Evolutionary conservation across 2,113 vertebrate genomes (phyloP).

Genomic region (Menura novaehollandiae): DNA sequence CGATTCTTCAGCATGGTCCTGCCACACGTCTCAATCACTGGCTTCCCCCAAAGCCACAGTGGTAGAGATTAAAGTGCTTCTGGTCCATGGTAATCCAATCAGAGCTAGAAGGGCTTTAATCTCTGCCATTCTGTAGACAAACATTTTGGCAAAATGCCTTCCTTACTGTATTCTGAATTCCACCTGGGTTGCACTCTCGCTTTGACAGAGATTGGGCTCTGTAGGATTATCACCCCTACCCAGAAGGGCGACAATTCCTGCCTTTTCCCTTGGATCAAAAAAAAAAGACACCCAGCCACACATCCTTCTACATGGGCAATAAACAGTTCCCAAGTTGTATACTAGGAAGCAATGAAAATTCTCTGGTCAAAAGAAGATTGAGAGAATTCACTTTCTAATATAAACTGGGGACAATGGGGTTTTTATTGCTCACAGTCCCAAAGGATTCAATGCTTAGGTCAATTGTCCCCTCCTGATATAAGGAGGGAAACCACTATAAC

Average conservation of each 20-base stretch:
- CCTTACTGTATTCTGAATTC: background rate
- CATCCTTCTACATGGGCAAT: background rate
- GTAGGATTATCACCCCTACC: background rate
- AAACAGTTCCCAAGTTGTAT: background rate
- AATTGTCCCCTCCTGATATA: background rate
- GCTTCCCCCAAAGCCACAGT: slow-evolving; percentile 26
- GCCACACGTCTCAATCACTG: slow-evolving; percentile 4
- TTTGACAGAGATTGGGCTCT: background rate
- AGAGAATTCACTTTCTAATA: background rate
- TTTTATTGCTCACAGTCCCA: background rate
- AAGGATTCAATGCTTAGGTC: background rate
- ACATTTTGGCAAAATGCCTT: slow-evolving; percentile 57
- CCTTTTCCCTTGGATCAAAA: background rate
- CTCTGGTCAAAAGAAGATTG: background rate
- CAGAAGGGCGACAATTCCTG: background rate
- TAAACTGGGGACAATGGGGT: background rate
- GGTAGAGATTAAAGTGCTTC: slow-evolving; percentile 62
- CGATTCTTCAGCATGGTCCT: slow-evolving; percentile 24
- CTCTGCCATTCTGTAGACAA: slow-evolving; percentile 37
- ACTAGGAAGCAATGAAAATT: background rate
- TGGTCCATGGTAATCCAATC: slow-evolving; percentile 65
- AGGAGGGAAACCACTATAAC: background rate
- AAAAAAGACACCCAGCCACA: background rate
- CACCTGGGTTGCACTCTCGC: background rate
- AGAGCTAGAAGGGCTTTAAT: slow-evolving; percentile 46